A percentile compares a stretch with the other conserved stretches of the same genome.
These are phyloP conservation scores for Ficedula albicollis DNA, from an alignment of 2,797 vertebrate genomes.

Conservation along the genomic window DNA sequence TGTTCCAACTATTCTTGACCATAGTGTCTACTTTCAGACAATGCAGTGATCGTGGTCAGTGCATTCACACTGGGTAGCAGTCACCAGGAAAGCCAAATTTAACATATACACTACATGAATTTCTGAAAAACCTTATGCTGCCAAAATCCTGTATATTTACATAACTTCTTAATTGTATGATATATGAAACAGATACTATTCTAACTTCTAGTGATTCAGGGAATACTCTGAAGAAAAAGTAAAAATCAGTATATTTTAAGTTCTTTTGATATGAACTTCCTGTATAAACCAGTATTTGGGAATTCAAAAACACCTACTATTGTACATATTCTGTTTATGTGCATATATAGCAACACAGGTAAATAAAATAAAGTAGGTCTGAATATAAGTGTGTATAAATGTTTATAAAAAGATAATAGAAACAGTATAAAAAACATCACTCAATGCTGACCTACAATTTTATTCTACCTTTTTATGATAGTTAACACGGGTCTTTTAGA, in stretches of 20 bases:
- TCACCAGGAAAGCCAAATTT: background rate
- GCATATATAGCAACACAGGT: background rate
- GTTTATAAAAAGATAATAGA: background rate
- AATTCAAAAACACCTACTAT: background rate
- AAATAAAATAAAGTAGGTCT: background rate
- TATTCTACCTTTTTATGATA: background rate
- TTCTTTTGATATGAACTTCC: background rate
- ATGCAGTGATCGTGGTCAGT: background rate
- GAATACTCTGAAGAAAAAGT: background rate
- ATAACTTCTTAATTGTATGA: background rate
- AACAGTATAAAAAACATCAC: background rate
- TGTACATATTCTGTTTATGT: background rate
- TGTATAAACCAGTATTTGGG: background rate
- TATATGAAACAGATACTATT: background rate
- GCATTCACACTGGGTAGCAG: background rate
- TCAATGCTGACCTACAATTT: background rate
- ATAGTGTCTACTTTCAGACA: slow-evolving; percentile 18
- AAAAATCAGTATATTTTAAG: background rate
- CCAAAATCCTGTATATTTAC: background rate
- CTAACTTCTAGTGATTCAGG: background rate
- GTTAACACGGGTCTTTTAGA: background rate
- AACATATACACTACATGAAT: background rate
- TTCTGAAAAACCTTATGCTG: background rate
- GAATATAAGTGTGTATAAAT: background rate
- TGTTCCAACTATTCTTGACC: background rate